phyloP scores from a whole-genome alignment of 30 jellyfish, hydroid and myxozoan genomes.

The Aurelia coerulea region DNA sequence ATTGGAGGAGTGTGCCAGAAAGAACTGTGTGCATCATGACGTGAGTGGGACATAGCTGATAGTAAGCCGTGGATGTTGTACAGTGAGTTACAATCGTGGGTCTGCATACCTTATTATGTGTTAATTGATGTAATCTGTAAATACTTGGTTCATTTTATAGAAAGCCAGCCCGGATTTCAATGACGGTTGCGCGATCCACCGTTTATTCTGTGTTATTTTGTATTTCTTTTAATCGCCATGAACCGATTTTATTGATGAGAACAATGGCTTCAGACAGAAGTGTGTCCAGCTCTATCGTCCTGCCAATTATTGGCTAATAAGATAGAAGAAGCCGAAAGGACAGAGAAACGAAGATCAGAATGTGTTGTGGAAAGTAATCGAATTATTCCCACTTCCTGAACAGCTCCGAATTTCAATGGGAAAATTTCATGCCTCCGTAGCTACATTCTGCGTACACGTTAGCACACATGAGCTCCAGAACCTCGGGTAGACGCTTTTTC shows the following conservation, averaged over 20 bases:
- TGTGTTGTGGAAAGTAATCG: slow-evolving; percentile 89
- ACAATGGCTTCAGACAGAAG: slow-evolving; percentile 82
- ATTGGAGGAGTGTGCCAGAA: slow-evolving; percentile 78
- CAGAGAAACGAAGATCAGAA: slow-evolving; percentile 79
- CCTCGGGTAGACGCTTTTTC: slow-evolving; percentile 76
- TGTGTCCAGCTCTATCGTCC: slow-evolving; percentile 86
- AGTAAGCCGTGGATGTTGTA: slow-evolving; percentile 85
- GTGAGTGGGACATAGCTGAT: slow-evolving; percentile 83
- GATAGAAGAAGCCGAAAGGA: slow-evolving; percentile 86
- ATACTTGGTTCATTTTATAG: slow-evolving; percentile 82
- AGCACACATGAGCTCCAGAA: slow-evolving; percentile 63
- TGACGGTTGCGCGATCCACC: slow-evolving; percentile 80
- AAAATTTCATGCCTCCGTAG: slow-evolving; percentile 82
- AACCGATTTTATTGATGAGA: slow-evolving; percentile 71
- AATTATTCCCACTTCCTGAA: slow-evolving; percentile 81
- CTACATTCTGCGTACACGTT: slow-evolving; percentile 57
- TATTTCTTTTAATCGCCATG: slow-evolving; percentile 82
- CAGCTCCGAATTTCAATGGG: slow-evolving; percentile 71
- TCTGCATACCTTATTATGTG: slow-evolving; percentile 80
- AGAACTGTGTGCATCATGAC: slow-evolving; percentile 78
- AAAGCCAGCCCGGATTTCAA: slow-evolving; percentile 87
- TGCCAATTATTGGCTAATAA: slow-evolving; percentile 79
- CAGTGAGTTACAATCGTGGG: slow-evolving; percentile 79
- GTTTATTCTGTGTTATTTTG: slow-evolving; percentile 77
- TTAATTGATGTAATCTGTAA: slow-evolving; percentile 77